Evolutionary conservation across 1,140 invertebrate species (phyloP).

Genomic region (Diploscapter pachys): DNA sequence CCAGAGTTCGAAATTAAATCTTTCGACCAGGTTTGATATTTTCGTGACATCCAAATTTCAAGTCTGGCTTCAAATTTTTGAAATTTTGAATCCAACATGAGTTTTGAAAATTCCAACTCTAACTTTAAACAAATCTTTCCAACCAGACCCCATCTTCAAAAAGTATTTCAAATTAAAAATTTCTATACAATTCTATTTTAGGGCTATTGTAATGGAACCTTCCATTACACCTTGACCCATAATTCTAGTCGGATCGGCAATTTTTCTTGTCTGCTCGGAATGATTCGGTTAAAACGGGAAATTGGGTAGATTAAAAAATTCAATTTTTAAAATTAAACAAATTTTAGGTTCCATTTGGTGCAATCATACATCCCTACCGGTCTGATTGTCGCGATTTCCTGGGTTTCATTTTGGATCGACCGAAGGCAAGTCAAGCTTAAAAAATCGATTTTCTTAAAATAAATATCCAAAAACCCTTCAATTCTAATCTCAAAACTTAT

Average conservation of each 20-base stretch:
- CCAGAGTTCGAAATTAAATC: slow-evolving; percentile 82
- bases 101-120: too few species aligned
- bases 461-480: too few species aligned
- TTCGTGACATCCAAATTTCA: too few species aligned
- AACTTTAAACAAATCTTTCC: too few species aligned
- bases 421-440: slow-evolving; percentile 64
- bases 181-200: too few species aligned
- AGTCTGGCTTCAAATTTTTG: too few species aligned
- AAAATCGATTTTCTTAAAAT: too few species aligned
- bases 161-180: too few species aligned
- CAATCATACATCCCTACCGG: slow-evolving; percentile 88
- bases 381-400: slow-evolving; percentile 65
- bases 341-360: slow-evolving; percentile 63
- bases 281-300: slow-evolving; percentile 66
- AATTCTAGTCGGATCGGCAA: slow-evolving; percentile 33
- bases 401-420: slow-evolving; percentile 95
- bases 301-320: slow-evolving; percentile 71
- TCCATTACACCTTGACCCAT: slow-evolving; percentile 43
- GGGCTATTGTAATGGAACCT: slow-evolving; percentile 43
- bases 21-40: slow-evolving; percentile 54
- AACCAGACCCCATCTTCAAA: too few species aligned
- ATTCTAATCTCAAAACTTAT: too few species aligned
- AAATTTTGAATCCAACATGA: too few species aligned
- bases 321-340: not conserved
- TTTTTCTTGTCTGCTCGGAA: slow-evolving; percentile 42